Evolutionary conservation across 2,888 invertebrate species (phyloP), one percentile per base, ranked within the genome.

Genomic region (Schizotus pectinicornis): DNA sequence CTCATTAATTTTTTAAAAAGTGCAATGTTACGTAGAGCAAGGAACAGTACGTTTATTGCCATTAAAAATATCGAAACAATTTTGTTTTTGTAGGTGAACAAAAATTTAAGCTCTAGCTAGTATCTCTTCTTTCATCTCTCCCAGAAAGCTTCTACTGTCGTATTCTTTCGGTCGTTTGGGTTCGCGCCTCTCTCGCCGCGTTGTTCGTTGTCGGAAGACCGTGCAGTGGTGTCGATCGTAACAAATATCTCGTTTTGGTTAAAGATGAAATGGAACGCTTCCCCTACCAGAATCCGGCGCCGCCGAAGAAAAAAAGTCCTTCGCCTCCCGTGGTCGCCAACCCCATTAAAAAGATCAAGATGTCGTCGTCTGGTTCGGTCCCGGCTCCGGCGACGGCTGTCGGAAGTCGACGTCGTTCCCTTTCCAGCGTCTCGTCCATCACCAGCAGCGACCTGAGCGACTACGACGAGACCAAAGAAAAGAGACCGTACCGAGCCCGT

Each of bases 271-370:
- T 38, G 34, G 13, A 49, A 22, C 22, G 22, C 3, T 2, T 22
- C 22, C 22, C 22, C 22, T 22, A 45, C 12, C 22, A 42, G 38
- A 47, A 61, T 13, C 48, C 60, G 8, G 11, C 56, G 11, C 51
- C 56, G 42, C 70, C 12, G 61, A 64, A 53, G 64, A 65, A 75
- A 33, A 74, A 72, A 49, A 84, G 84, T 57, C 84, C 85, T 0
- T 86, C 86, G 1, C 85, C 86, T 0, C 85, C 86, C 0, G 70
- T 78, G 0, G 85, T 85, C 0, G 81, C 82, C 1, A 81, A 82
- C 13, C 84, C 85, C 5, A 62, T 46, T 3, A 74, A 77, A 76
- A 67, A 68, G 62, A 56, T 56, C 11, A 36, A 36, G 41, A 3
- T 36, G 8, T 11, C 41, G 2, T 31, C 30, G 35, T 51, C 59